A percentile compares a stretch with the other conserved stretches of the same genome.
Evolutionary conservation across 1,140 invertebrate genomes (phyloP).

Genomic region (Heliconius hewitsoni): DNA sequence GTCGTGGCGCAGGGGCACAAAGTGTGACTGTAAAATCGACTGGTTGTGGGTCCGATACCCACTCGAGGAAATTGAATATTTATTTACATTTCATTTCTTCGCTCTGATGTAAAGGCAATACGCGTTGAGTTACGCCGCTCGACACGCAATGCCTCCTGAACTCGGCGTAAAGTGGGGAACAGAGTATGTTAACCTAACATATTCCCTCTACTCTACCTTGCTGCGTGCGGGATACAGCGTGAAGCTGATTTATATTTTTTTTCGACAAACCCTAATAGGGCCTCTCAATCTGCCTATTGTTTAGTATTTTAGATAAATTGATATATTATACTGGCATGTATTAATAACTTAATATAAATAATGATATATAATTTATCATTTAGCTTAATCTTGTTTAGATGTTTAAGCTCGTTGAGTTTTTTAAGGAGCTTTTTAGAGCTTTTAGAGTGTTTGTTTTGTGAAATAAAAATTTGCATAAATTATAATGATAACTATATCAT

Average conservation of each 20-base stretch:
- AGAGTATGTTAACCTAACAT: too few species aligned
- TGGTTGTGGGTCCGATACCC: too few species aligned
- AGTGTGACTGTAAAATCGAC: too few species aligned
- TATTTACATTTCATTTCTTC: too few species aligned
- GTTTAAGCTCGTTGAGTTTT: not conserved
- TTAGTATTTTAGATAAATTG: constrained; percentile 24
- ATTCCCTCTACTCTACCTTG: too few species aligned
- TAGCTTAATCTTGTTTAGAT: not conserved
- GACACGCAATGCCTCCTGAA: too few species aligned
- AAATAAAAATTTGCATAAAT: not conserved
- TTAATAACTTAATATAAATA: constrained; percentile 16
- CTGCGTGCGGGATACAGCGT: too few species aligned
- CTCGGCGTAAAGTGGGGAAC: too few species aligned
- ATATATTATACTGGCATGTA: constrained; percentile 25
- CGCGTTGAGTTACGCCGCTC: too few species aligned
- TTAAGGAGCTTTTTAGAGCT: not conserved
- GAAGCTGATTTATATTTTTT: not conserved
- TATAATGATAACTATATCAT: not conserved
- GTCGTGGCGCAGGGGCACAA: too few species aligned
- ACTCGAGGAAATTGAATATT: too few species aligned
- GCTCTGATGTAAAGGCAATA: too few species aligned
- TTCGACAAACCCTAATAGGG: not conserved
- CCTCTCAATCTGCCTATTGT: constrained; percentile 25
- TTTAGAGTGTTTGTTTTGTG: not conserved
- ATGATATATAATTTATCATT: constrained; percentile 32